Evolutionary conservation across 2,113 vertebrate genomes (phyloP), one percentile per base, ranked within the genome.

Genomic region (Phalacrocorax aristotelis): DNA sequence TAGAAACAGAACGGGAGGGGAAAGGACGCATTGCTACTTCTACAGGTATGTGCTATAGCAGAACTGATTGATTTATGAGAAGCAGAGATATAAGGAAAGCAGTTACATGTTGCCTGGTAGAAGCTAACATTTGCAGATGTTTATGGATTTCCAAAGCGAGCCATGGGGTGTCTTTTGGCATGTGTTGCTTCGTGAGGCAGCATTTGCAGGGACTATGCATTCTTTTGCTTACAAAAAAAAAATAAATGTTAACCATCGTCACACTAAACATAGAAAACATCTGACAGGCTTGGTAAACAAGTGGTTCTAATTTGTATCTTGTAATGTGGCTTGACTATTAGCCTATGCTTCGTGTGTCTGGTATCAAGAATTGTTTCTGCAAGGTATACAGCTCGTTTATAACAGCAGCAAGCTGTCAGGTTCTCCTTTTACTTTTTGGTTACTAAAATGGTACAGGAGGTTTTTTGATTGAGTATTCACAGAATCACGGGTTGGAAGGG

Each of bases 1-100:
- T 99, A 57, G 99, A 99, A 97, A 99, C 99, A 1, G 99, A 99
- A 87, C 97, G 99, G 40, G 99, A 99, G 90, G 99, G 99, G 58
- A 99, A 99, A 90, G 97, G 98, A 61, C 98, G 99, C 32, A 98
- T 99, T 96, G 98, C 99, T 89, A 57, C 98, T 86, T 98, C 99
- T 57, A 84, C 99, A 98, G 99, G 99, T 99, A 98, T 2, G 0
- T 12, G 3, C 44, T 52, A 18, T 0, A 76, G 65, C 36, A 83
- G 23, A 71, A 70, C 14, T 34, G 3, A 11, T 44, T 30, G 34
- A 10, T 75, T 48, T 72, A 4, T 87, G 74, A 49, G 49, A 38
- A 76, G 52, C 57, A 80, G 42, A 64, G 4, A 3, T 15, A 5
- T 1, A 51, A 60, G 26, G 25, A 68, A 23, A 91, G 51, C 34